phyloP scores from a whole-genome alignment of 64 coral and sea anemone species.

The Acropora yongei region DNA sequence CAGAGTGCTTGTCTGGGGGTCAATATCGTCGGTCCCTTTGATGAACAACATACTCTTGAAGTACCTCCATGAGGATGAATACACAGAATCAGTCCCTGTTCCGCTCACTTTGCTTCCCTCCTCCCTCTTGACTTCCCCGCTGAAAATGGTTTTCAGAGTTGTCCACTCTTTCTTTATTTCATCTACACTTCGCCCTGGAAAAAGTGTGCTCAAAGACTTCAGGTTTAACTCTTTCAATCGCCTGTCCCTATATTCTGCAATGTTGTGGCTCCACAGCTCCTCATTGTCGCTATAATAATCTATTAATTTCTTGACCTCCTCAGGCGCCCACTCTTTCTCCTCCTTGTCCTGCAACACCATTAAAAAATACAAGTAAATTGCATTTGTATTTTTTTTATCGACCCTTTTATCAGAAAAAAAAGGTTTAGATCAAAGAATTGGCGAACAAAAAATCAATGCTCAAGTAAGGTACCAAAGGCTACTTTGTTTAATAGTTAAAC shows the following conservation, averaged over 20 bases:
- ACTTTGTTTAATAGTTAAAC: slow-evolving; percentile 1
- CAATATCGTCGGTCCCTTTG: slow-evolving; percentile 56
- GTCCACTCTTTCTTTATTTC: slow-evolving; percentile 68
- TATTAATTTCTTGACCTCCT: slow-evolving; percentile 59
- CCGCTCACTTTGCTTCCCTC: slow-evolving; percentile 37
- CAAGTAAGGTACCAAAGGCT: slow-evolving; percentile 11
- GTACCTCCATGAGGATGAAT: slow-evolving; percentile 32
- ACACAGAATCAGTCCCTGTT: slow-evolving; percentile 14
- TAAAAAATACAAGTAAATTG: slow-evolving; percentile 12
- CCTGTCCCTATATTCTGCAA: slow-evolving; percentile 49
- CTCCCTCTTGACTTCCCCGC: slow-evolving; percentile 48
- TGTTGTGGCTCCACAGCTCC: slow-evolving; percentile 63
- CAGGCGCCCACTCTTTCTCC: slow-evolving; percentile 33
- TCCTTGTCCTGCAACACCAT: slow-evolving; percentile 41
- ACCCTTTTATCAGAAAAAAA: neutral
- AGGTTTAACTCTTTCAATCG: slow-evolving; percentile 38
- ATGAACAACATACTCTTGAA: slow-evolving; percentile 69
- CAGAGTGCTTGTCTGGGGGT: slow-evolving; percentile 62
- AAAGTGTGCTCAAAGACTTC: slow-evolving; percentile 31
- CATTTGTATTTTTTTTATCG: neutral
- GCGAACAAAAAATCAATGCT: neutral
- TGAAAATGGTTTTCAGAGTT: slow-evolving; percentile 53
- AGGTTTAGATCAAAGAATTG: neutral
- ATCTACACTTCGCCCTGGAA: slow-evolving; percentile 51
- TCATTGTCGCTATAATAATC: slow-evolving; percentile 67